Conservation (phyloP, 2,113 vertebrate genomes). For the Procavia capensis region DNA sequence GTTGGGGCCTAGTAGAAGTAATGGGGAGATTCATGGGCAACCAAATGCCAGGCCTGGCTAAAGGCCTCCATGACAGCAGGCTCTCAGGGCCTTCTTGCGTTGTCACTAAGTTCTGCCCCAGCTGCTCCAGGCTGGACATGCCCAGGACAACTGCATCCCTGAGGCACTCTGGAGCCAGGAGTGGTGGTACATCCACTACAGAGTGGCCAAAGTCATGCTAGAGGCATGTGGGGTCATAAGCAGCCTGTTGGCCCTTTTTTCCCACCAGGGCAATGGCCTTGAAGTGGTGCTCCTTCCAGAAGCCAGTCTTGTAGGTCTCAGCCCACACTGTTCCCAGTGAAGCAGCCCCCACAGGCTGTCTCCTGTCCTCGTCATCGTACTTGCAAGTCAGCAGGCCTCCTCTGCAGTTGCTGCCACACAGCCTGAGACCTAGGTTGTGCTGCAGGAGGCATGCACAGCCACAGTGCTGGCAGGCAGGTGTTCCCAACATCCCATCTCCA, state of each 20-base stretch:
- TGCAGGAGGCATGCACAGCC: too few species aligned
- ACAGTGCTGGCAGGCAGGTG: too few species aligned
- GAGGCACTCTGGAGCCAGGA: constrained; percentile 92
- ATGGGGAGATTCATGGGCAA: constrained; percentile 91
- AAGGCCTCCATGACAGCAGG: constrained; percentile 89
- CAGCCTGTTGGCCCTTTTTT: constrained; percentile 87
- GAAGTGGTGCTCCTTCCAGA: constrained; percentile 95
- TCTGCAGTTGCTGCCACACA: constrained; percentile 60
- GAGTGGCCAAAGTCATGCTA: constrained; percentile 89
- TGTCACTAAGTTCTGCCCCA: constrained; percentile 90
- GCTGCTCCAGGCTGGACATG: constrained; percentile 94
- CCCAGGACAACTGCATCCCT: constrained; percentile 94
- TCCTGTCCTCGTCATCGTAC: constrained; percentile 92
- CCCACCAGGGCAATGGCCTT: constrained; percentile 90
- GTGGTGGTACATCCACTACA: constrained; percentile 95
- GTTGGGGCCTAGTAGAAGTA: constrained; percentile 92
- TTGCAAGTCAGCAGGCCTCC: constrained; percentile 96
- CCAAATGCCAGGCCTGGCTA: constrained; percentile 89
- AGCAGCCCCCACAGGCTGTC: constrained; percentile 91
- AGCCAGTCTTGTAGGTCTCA: constrained; percentile 92
- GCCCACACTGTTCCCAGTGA: constrained; percentile 96
- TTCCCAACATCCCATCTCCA: too few species aligned
- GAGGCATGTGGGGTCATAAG: constrained; percentile 88
- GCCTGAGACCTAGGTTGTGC: too few species aligned
- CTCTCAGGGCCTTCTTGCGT: constrained; percentile 90